A percentile compares a stretch with the other conserved stretches of the same genome.
These are phyloP conservation scores for Trachythela sp. DNA, from an alignment of 64 coral and sea anemone genomes.

Conservation along the genomic window DNA sequence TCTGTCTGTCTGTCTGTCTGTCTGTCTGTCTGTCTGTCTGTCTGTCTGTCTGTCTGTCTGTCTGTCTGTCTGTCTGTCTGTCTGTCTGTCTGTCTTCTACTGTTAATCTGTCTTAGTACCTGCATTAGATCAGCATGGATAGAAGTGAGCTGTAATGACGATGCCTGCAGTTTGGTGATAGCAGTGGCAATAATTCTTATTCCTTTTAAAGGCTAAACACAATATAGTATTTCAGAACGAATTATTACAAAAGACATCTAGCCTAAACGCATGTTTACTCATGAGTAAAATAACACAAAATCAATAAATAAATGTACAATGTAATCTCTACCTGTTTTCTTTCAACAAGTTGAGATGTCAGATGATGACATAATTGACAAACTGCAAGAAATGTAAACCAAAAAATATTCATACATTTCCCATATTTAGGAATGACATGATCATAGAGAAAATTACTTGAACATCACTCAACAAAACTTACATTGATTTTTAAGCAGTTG, in stretches of 20 bases:
- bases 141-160: constrained; percentile 74
- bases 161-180: constrained; percentile 64
- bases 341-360: constrained; percentile 85
- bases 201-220: constrained; percentile 75
- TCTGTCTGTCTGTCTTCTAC: no score
- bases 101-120: no score
- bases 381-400: constrained; percentile 57
- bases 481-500: constrained; percentile 49
- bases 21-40: not conserved
- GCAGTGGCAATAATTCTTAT: constrained; percentile 81
- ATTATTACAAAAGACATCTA: not conserved
- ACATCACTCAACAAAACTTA: not conserved
- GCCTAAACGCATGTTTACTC: not conserved
- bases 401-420: not conserved
- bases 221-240: not conserved
- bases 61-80: no score
- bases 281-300: not conserved
- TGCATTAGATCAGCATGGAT: constrained; percentile 89
- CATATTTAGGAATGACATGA: not conserved
- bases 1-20: not conserved
- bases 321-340: constrained; percentile 64
- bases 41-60: no score
- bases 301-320: not conserved
- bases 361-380: constrained; percentile 80
- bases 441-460: not conserved